These are phyloP conservation scores for Motacilla alba DNA, from an alignment of 2,113 vertebrate species.

Conservation along the genomic window DNA sequence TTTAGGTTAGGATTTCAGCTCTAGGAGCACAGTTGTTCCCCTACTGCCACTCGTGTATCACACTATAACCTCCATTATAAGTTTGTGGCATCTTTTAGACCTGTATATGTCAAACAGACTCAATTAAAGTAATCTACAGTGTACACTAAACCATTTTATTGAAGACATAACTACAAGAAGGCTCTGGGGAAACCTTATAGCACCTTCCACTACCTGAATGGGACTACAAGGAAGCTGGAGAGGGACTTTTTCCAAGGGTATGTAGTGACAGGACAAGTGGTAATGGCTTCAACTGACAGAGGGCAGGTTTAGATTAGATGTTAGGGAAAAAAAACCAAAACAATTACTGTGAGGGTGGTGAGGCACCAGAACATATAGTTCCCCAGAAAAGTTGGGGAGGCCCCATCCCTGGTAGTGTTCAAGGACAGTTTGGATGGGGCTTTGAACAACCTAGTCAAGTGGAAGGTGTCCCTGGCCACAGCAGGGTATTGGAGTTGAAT, in stretches of 20 bases:
- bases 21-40: neutral
- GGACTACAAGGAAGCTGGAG: neutral
- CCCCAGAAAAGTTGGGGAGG: neutral
- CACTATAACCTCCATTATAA: neutral
- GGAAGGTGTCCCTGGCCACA: neutral
- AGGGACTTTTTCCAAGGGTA: neutral
- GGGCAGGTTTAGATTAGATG: neutral
- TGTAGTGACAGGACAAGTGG: neutral
- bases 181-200: neutral
- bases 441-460: neutral
- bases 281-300: neutral
- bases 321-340: too few species aligned
- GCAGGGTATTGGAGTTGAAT: neutral
- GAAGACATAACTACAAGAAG: neutral
- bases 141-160: neutral
- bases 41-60: neutral
- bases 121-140: neutral
- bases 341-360: neutral
- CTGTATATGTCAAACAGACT: neutral
- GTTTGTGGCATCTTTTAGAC: neutral
- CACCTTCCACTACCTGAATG: neutral
- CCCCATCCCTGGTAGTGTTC: too few species aligned
- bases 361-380: neutral
- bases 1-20: neutral
- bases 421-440: neutral